A percentile compares a stretch with the other conserved stretches of the same genome.
Conservation (phyloP, 2,113 vertebrate genomes). For the Globicephala melas region DNA sequence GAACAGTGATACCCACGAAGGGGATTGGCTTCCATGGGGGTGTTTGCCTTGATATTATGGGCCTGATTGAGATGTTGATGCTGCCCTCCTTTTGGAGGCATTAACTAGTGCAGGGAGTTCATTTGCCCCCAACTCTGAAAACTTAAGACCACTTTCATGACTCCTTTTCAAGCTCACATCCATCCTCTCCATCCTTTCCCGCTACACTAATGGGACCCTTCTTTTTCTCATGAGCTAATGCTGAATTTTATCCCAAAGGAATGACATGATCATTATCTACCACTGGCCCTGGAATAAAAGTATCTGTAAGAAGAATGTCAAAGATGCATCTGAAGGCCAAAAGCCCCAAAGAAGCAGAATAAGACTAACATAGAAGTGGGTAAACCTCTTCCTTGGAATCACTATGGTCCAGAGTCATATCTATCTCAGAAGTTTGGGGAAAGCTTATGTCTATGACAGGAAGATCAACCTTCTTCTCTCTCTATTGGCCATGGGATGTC, state of each 20-base stretch:
- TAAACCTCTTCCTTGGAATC: neutral
- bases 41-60: neutral
- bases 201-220: neutral
- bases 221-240: neutral
- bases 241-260: neutral
- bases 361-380: neutral
- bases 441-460: neutral
- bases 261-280: neutral
- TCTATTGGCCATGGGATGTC: neutral
- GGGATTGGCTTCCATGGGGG: neutral
- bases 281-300: slow-evolving; percentile 11
- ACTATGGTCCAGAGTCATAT: neutral
- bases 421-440: neutral
- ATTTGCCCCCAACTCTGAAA: slow-evolving; percentile 21
- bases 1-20: neutral
- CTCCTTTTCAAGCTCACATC: neutral
- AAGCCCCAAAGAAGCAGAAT: slow-evolving; percentile 1
- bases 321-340: neutral
- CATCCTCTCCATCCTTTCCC: neutral
- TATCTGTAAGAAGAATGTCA: neutral
- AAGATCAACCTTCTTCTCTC: neutral
- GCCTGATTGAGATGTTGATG: neutral
- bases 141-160: neutral
- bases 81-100: neutral
- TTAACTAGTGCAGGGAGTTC: neutral